Percentiles rank a stretch among this genome's conserved stretches.
Conservation (phyloP, 2,797 vertebrate species). For the Malacoctenus gilli region DNA sequence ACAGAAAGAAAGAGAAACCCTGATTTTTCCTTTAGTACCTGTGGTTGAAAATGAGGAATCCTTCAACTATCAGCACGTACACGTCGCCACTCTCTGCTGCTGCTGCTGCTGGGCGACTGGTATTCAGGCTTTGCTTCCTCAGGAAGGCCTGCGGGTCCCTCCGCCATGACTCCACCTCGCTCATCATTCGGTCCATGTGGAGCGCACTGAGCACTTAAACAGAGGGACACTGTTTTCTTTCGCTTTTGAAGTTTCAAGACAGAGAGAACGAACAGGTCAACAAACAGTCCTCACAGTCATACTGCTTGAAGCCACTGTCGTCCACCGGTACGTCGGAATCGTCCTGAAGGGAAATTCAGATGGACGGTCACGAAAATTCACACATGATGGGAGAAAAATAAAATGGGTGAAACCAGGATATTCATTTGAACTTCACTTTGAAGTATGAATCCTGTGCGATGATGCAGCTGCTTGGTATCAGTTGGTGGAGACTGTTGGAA, state of each 20-base stretch:
- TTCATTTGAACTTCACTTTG: constrained; percentile 81
- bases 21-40: constrained; percentile 78
- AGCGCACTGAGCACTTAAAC: constrained; percentile 87
- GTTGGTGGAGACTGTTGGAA: constrained; percentile 81
- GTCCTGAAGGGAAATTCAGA: constrained; percentile 76
- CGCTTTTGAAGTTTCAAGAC: background rate
- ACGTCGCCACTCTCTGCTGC: constrained; percentile 43
- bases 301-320: constrained; percentile 89
- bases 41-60: constrained; percentile 94
- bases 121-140: background rate
- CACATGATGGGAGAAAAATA: background rate
- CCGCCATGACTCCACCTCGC: constrained; percentile 77
- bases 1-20: too few species aligned
- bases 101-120: too few species aligned
- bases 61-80: constrained; percentile 90
- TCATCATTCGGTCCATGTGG: constrained; percentile 92
- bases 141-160: constrained; percentile 65
- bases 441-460: constrained; percentile 93
- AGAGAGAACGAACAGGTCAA: too few species aligned
- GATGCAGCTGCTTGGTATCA: constrained; percentile 85
- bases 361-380: constrained; percentile 9
- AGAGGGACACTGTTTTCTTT: constrained; percentile 9
- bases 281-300: constrained; percentile 85
- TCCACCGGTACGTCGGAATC: constrained; percentile 86
- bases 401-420: too few species aligned